Evolutionary conservation across 2,888 invertebrate species (phyloP).

Genomic region (Iphiclides podalirius): DNA sequence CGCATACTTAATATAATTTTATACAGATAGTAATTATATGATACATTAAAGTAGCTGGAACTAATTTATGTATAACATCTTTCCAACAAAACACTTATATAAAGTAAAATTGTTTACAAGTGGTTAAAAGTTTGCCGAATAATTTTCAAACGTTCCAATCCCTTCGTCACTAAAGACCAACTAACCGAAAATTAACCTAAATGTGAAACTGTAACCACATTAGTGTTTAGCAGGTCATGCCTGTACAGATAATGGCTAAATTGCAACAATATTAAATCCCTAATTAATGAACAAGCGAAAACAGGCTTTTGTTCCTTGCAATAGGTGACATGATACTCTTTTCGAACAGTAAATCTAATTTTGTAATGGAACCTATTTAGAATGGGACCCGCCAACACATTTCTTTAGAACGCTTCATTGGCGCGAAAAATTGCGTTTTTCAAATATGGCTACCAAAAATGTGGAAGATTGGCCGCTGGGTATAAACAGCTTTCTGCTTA

Average conservation of each 20-base stretch:
- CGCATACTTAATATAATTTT: too few species aligned
- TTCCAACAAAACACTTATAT: too few species aligned
- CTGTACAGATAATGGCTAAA: conserved; percentile 55
- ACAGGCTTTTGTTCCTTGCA: conserved; percentile 31
- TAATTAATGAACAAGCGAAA: conserved; percentile 33
- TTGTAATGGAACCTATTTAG: conserved; percentile 50
- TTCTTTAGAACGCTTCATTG: conserved; percentile 72
- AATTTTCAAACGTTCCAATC: conserved; percentile 6
- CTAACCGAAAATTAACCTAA: conserved; percentile 53
- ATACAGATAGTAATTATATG: too few species aligned
- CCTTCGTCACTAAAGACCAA: conserved; percentile 33
- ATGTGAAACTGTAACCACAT: conserved; percentile 49
- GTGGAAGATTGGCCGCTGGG: conserved; percentile 41
- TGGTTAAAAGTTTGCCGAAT: neutral
- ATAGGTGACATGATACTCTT: conserved; percentile 24
- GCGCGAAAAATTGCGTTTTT: conserved; percentile 72
- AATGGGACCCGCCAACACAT: conserved; percentile 57
- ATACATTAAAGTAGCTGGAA: too few species aligned
- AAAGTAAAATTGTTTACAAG: too few species aligned
- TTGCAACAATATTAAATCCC: conserved; percentile 36
- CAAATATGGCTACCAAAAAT: conserved; percentile 47
- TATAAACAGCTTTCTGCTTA: conserved; percentile 12
- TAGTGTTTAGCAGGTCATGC: conserved; percentile 61
- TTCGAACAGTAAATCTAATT: conserved; percentile 35
- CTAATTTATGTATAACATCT: too few species aligned